Evolutionary conservation across 2,797 vertebrate genomes (phyloP), one percentile per base, ranked within the genome.

Genomic region (Sebastes cheni): DNA sequence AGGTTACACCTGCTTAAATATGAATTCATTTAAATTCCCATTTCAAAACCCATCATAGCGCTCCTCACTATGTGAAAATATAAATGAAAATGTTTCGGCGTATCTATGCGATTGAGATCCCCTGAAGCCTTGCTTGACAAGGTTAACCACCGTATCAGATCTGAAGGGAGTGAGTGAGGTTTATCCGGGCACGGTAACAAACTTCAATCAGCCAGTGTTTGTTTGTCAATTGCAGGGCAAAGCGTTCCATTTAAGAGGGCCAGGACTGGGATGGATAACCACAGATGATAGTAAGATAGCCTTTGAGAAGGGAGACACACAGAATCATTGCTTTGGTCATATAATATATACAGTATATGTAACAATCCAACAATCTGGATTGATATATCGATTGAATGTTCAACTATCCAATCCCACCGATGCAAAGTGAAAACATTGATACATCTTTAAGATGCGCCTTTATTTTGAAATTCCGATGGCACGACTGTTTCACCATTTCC

Each of bases 1-100:
- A 87, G 90, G 90, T 90, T 86, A 86, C 67, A 92, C 86, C 87
- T 90, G 85, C 81, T 88, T 82, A 76, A 88, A 89, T 79, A 79
- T 77, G 69, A 83, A 90, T 82, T 83, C 18, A 88, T 88, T 91
- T 86, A 81, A 83, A 92, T 90, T 77, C 61, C 59, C 60, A 71
- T 89, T 83, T 75, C 25, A 82, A 82, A 85, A 75, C 66, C 75
- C 62, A 82, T 85, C 69, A 68, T 42, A 59, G 52, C 80, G 32
- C 67, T 76, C 65, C 64, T 77, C 27, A 58, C 46, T 79, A 77
- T 64, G 62, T 73, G 80, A 42, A 80, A 69, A 84, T 76, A 84
- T 71, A 85, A 87, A 86, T 88, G 61, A 81, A 90, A 91, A 84
- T 55, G 27, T 81, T 85, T 80, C 50, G 8, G 72, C 3, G 32